These are phyloP conservation scores for Oryzias javanicus DNA, from an alignment of 2,113 vertebrate species.

Conservation along the genomic window DNA sequence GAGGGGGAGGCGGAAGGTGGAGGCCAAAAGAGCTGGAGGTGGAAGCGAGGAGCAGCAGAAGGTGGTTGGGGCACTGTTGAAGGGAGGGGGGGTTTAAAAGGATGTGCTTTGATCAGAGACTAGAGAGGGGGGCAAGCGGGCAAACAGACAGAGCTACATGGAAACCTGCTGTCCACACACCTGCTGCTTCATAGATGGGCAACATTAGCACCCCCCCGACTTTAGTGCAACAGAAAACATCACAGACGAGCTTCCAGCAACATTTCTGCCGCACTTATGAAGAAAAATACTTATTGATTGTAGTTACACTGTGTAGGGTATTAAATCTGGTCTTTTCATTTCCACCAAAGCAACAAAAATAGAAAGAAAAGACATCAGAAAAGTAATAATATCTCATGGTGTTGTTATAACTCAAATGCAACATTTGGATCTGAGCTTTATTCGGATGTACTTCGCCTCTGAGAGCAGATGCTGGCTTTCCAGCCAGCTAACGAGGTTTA, in stretches of 20 bases:
- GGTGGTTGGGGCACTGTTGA: slow-evolving; percentile 27
- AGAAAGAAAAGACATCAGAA: slow-evolving; percentile 5
- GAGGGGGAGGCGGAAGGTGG: slow-evolving; percentile 39
- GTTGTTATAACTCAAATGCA: slow-evolving; percentile 21
- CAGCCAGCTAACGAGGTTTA: slow-evolving; percentile 66
- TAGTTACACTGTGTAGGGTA: slow-evolving; percentile 8
- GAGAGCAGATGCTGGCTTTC: slow-evolving; percentile 62
- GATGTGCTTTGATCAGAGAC: slow-evolving; percentile 70
- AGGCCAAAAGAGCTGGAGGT: slow-evolving; percentile 41
- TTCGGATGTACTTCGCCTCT: slow-evolving; percentile 42
- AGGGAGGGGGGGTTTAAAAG: slow-evolving; percentile 41
- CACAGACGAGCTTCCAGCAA: slow-evolving; percentile 4
- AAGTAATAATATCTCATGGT: slow-evolving; percentile 33
- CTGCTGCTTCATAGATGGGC: slow-evolving; percentile 64
- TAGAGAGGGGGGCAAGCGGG: slow-evolving; percentile 54
- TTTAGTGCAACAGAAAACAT: slow-evolving; percentile 17
- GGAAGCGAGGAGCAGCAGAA: slow-evolving; percentile 50
- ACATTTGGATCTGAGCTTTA: slow-evolving; percentile 36
- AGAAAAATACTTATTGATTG: slow-evolving; percentile 3
- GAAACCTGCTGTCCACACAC: slow-evolving; percentile 74
- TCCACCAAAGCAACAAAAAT: background rate
- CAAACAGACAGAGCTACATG: slow-evolving; percentile 68
- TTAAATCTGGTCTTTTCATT: slow-evolving; percentile 22
- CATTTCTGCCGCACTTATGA: slow-evolving; percentile 4
- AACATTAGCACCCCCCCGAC: slow-evolving; percentile 45